Conservation (phyloP, 1,140 invertebrate genomes). For the Cherax quadricarinatus region DNA sequence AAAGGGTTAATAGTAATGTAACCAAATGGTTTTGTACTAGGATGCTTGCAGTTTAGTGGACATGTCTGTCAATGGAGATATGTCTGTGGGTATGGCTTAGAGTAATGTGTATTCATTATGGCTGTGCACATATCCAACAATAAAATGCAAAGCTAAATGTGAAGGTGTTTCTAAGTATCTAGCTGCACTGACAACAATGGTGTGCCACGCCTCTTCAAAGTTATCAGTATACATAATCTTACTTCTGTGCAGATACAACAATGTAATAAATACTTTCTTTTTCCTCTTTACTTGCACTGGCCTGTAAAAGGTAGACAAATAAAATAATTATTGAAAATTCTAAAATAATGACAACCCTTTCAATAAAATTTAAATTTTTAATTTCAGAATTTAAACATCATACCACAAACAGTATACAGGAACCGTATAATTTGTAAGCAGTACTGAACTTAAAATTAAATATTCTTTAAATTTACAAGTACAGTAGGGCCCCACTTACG, state of each 20-base stretch:
- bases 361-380: too few species aligned
- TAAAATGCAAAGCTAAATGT: background rate
- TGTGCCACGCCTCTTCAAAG: constrained; percentile 30
- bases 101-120: background rate
- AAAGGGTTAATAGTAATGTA: background rate
- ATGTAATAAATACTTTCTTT: constrained; percentile 63
- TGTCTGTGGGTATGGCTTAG: background rate
- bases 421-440: too few species aligned
- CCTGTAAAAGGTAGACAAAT: constrained; percentile 44
- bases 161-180: background rate
- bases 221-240: constrained; percentile 26
- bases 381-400: too few species aligned
- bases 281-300: constrained; percentile 49
- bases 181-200: background rate
- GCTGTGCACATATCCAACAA: background rate
- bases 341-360: background rate
- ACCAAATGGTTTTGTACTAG: background rate
- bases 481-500: too few species aligned
- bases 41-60: background rate
- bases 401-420: too few species aligned
- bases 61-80: background rate
- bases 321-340: constrained; percentile 10
- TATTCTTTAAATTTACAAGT: too few species aligned
- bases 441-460: too few species aligned
- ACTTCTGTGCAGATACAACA: constrained; percentile 56